Base-by-base conservation (phyloP, 2,888 invertebrate genomes). In the Linnaemya tessellans region DNA sequence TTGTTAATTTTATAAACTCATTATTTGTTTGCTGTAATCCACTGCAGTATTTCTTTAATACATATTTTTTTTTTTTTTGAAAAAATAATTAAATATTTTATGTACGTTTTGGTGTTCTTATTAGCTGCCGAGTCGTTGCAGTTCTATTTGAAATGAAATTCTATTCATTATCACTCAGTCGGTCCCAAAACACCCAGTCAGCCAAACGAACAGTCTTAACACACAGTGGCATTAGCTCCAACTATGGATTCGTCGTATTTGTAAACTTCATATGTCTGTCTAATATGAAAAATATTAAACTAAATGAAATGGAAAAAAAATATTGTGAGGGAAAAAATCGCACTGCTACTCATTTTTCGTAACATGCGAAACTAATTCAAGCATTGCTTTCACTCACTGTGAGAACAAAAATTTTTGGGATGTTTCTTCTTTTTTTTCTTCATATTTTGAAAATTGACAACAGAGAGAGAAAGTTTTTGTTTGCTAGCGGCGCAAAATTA, bases 81-180 rank as follows among this genome's bases (percentile, higher is more conserved):
- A 49, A 58, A 56, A 56, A 43, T 41, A 70, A 62, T 70, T 75
- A 43, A 51, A 51, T 62, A 67, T 68, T 67, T 78, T 75, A 20
- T 74, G 65, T 64, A 62, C 46, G 46, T 78, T 85, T 74, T 58
- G 49, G 56, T 58, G 58, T 78, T 81, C 78, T 78, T 68, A 58
- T 80, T 80, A 78, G 80, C 75, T 86, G 84, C 74, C 74, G 84
- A 80, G 74, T 84, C 68, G 81, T 84, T 79, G 86, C 84, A 79
- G 71, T 81, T 84, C 86, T 84, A 84, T 86, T 84, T 81, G 75
- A 84, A 80, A 85, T 81, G 75, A 84, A 80, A 85, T 85, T 85
- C 82, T 80, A 80, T 75, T 82, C 78, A 81, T 70, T 64, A 56
- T 64, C 62, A 22, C 71, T 65, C 75, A 78, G 67, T 56, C 78